Evolutionary conservation across 2,113 vertebrate genomes (phyloP).

Genomic region (Empidonax alnorum): DNA sequence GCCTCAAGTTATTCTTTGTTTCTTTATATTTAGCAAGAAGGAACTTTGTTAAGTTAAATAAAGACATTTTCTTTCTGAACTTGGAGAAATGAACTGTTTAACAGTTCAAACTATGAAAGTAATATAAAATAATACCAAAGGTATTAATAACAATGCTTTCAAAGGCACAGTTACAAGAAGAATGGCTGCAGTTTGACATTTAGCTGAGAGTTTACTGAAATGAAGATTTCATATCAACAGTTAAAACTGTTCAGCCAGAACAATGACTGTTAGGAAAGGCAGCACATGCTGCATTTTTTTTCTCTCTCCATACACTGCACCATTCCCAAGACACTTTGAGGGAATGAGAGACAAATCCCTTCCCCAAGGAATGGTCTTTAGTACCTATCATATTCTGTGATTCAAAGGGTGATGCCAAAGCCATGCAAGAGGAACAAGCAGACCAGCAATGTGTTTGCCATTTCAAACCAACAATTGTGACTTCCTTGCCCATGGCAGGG

Average conservation of each 20-base stretch:
- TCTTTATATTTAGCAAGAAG: not conserved
- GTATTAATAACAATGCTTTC: not conserved
- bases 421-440: not conserved
- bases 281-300: not conserved
- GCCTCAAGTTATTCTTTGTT: not conserved
- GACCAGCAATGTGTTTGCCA: not conserved
- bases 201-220: not conserved
- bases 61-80: not conserved
- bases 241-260: not conserved
- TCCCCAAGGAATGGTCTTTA: fast-evolving
- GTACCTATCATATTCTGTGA: not conserved
- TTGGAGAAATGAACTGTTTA: not conserved
- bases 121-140: not conserved
- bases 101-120: not conserved
- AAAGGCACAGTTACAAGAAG: not conserved
- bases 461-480: not conserved
- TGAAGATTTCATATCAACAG: not conserved
- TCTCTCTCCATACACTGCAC: not conserved
- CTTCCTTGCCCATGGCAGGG: not conserved
- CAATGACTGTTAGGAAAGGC: not conserved
- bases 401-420: not conserved
- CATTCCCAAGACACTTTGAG: not conserved
- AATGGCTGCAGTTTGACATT: not conserved
- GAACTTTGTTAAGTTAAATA: not conserved
- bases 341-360: not conserved